Evolutionary conservation across 2,113 vertebrate genomes (phyloP), one percentile per base, ranked within the genome.

Genomic region (Microtus montanus): DNA sequence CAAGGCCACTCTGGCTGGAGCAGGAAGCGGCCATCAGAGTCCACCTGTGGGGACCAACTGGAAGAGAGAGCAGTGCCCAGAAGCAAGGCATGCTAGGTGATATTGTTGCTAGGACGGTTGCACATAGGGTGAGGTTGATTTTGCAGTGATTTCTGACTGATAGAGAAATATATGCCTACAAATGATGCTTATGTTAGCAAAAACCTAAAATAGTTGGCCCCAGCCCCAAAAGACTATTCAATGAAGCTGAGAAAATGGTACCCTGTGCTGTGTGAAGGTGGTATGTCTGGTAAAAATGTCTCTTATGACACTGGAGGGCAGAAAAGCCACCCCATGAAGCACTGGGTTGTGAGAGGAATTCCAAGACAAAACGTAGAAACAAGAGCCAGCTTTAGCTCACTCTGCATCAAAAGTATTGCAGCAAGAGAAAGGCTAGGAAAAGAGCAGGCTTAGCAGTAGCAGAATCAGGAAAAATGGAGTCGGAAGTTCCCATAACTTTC

Each of bases 381-480:
- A 74, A 14, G 44, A 84, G 35, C 30, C 74, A 26, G 14, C 47
- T 87, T 89, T 64, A 91, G 47, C 64, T 71, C 66, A 87, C 63
- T 74, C 6, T 70, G 54, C 58, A 10, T 33, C 71, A 41, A 91
- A 94, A 71, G 49, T 61, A 74, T 63, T 52, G 44, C 26, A 90
- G 80, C 41, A 89, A 47, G 10, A 94, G 33, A 52, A 89, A 44
- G 61, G 63, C 63, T 83, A 87, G 38, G 11, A 17, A 30, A 74
- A 90, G 83, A 54, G 79, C 68, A n/a, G 82, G 71, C 58, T 90
- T 89, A 64, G 26, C 2, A n/a, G 68, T 17, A 84, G 91, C 35
- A 96, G 49, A 96, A 93, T 95, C 88, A 41, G 94, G 63, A 89
- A 22, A 44, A 92, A 75, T 24, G 64, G 49, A 94, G 41, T 26